A percentile compares a stretch with the other conserved stretches of the same genome.
Evolutionary conservation across 2,113 vertebrate genomes (phyloP).

Genomic region (Ictalurus punctatus): DNA sequence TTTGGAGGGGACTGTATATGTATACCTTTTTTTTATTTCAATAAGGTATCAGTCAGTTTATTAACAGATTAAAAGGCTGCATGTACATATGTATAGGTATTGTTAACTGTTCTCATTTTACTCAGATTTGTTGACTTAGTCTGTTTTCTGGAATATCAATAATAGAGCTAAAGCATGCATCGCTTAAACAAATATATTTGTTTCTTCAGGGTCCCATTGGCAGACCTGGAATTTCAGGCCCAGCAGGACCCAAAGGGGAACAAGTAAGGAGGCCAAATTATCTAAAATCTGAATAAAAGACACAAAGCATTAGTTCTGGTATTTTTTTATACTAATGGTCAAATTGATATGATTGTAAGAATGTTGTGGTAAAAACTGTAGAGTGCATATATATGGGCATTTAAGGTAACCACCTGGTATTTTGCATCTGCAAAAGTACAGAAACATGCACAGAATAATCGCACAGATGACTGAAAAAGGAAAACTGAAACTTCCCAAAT

Average conservation of each 20-base stretch:
- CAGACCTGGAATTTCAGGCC: constrained; percentile 84
- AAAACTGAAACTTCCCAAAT: too few relatives aligned
- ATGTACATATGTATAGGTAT: not conserved
- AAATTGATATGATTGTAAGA: not conserved
- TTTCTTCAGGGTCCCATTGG: constrained; percentile 84
- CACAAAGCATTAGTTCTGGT: not conserved
- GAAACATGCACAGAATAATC: too few relatives aligned
- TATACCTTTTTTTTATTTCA: not conserved
- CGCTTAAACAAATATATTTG: constrained; percentile 18
- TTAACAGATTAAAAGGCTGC: not conserved
- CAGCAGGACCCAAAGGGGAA: constrained; percentile 69
- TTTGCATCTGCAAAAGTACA: too few relatives aligned
- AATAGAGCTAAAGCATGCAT: not conserved
- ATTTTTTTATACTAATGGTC: not conserved
- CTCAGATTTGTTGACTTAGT: not conserved
- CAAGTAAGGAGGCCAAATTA: constrained; percentile 58
- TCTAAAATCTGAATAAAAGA: not conserved
- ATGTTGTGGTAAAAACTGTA: too few relatives aligned
- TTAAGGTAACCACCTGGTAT: too few relatives aligned
- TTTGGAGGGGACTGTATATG: not conserved
- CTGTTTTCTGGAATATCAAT: not conserved
- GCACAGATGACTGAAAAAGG: too few relatives aligned
- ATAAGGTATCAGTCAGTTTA: not conserved
- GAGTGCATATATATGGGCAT: too few relatives aligned
- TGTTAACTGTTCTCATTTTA: not conserved